phyloP scores from a whole-genome alignment of 2,797 vertebrate genomes.

The Thamnophis elegans region DNA sequence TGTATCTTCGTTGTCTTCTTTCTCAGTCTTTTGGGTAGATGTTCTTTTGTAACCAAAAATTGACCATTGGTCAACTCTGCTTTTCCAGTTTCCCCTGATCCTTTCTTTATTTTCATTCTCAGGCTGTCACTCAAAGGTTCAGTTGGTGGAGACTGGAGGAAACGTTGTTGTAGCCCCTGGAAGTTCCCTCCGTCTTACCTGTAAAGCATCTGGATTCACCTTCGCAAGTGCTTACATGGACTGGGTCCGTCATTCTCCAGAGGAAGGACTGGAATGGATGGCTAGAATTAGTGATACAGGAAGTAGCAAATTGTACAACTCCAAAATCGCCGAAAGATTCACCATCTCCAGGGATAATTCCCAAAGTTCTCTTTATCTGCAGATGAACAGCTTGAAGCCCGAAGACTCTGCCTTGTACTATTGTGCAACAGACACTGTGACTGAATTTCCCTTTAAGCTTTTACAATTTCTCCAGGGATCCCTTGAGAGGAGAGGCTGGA shows the following conservation, averaged over 20 bases:
- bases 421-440: background rate
- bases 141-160: background rate
- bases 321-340: background rate
- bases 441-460: background rate
- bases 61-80: background rate
- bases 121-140: constrained; percentile 2
- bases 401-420: constrained; percentile 7
- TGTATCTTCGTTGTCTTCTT: background rate
- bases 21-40: background rate
- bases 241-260: background rate
- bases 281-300: background rate
- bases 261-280: background rate
- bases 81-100: background rate
- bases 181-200: background rate
- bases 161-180: background rate
- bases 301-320: background rate
- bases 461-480: background rate
- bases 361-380: background rate
- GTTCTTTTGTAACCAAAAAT: background rate
- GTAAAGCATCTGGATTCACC: constrained; percentile 16
- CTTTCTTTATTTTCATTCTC: background rate
- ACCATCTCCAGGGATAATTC: background rate
- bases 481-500: background rate
- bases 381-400: background rate
- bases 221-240: background rate